Percentiles rank a stretch among this genome's conserved stretches.
Evolutionary conservation across 2,797 vertebrate genomes (phyloP).

Genomic region (Pantherophis alleghaniensis): DNA sequence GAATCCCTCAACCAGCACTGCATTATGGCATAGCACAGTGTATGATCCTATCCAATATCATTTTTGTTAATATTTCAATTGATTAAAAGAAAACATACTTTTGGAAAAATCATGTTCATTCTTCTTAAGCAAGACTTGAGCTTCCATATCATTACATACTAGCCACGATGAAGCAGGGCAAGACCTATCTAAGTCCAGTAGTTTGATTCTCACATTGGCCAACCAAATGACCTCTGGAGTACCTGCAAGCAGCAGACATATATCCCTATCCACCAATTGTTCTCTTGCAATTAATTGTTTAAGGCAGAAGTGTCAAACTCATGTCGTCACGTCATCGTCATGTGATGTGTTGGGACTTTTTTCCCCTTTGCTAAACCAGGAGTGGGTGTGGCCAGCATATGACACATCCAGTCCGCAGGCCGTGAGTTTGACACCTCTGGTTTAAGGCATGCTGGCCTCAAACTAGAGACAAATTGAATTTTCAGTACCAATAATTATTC

Average conservation of each 20-base stretch:
- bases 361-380: too few species aligned
- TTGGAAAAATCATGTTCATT: neutral
- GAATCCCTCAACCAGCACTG: neutral
- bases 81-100: neutral
- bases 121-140: neutral
- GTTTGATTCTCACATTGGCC: neutral
- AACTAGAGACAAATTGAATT: neutral
- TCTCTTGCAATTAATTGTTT: neutral
- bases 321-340: too few species aligned
- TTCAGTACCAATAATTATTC: neutral
- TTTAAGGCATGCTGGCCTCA: neutral
- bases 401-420: accelerated
- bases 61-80: neutral
- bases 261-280: neutral
- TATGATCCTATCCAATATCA: neutral
- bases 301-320: too few species aligned
- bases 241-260: neutral
- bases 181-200: neutral
- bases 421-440: too few species aligned
- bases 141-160: neutral
- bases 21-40: neutral
- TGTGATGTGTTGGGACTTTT: too few species aligned
- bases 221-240: neutral
- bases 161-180: neutral
- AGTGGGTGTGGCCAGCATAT: too few species aligned